Percentiles rank a stretch among this genome's conserved stretches.
Evolutionary conservation across 2,113 vertebrate species (phyloP).

Genomic region (Spea multiplicata): DNA sequence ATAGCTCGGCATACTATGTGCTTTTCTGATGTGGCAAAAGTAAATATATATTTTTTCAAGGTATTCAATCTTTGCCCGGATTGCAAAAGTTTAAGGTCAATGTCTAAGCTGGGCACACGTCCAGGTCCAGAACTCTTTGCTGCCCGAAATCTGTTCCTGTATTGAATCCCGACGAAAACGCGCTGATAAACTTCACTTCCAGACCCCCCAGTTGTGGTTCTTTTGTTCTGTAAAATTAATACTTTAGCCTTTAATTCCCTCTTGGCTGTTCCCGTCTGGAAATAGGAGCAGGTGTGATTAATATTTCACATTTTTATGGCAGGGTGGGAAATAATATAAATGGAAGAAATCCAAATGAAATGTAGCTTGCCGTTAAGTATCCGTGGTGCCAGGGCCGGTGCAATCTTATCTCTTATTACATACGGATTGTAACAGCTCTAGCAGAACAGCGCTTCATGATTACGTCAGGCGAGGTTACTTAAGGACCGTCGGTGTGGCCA

Average conservation of each 20-base stretch:
- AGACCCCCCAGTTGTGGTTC: too few relatives aligned
- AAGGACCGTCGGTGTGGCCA: neutral
- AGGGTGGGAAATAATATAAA: too few relatives aligned
- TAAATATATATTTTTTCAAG: conserved; percentile 15
- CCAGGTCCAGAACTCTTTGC: neutral
- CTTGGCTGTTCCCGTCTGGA: too few relatives aligned
- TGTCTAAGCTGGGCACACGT: conserved; percentile 1
- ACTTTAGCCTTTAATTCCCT: too few relatives aligned
- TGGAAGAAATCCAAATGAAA: too few relatives aligned
- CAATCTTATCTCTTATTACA: too few relatives aligned
- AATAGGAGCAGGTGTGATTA: too few relatives aligned
- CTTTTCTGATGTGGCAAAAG: conserved; percentile 22
- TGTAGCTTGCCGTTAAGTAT: too few relatives aligned
- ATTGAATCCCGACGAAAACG: neutral
- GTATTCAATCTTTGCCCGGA: conserved; percentile 14
- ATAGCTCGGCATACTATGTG: conserved; percentile 10
- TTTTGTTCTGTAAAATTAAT: too few relatives aligned
- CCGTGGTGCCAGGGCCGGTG: too few relatives aligned
- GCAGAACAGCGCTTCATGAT: conserved; percentile 17
- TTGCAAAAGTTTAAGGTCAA: conserved; percentile 41
- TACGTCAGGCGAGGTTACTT: conserved; percentile 15
- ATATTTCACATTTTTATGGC: too few relatives aligned
- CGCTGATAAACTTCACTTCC: too few relatives aligned
- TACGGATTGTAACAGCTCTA: neutral
- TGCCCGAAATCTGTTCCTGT: neutral